Evolutionary conservation across 1,140 invertebrate genomes (phyloP), one percentile per base, ranked within the genome.

Genomic region (Pachypeltis micranthus): DNA sequence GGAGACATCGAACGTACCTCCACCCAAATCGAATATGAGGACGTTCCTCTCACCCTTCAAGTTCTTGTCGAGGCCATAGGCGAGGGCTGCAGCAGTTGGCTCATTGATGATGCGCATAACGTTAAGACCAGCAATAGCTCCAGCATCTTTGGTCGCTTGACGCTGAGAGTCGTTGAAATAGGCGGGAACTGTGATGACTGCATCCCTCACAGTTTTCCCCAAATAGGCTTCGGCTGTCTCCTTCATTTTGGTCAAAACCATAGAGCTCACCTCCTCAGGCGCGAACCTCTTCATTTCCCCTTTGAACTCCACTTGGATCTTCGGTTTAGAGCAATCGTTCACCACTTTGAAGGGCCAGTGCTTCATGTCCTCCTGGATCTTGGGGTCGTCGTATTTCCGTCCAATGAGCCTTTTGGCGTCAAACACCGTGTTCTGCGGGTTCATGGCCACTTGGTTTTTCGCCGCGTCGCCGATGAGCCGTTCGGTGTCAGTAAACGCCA

Each of bases 31-130:
- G 64, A 87, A 88, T 29, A 88, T 86, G 0, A 87, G 74, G 0
- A 88, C 83, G 70, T 85, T 88, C 63, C 81, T 83, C 66, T 83
- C 83, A 1, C 90, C 91, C 77, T 84, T 80, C 1, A 88, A 74
- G 66, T 90, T 88, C 72, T 90, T 91, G 69, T 91, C 88, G 7
- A 91, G 74, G 19, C 89, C 90, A 70, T 92, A 92, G 28, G 89
- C 88, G 3, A 92, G 72, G 21, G 89, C 88, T 1, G 90, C 90
- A 10, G 87, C 87, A 1, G 88, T 91, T 0, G 86, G 85, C 71
- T 73, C 89, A 80, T 82, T 90, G 66, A 92, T 90, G 65, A 92
- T 90, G 66, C 89, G 77, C n/a, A 92, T 73, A 12, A 93, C 88
- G 71, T 90, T 91, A 0, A 91, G 68, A 1, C 84, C 88, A 59